These are phyloP conservation scores for Podocnemis expansa DNA, from an alignment of 2,113 vertebrate genomes.

Conservation along the genomic window DNA sequence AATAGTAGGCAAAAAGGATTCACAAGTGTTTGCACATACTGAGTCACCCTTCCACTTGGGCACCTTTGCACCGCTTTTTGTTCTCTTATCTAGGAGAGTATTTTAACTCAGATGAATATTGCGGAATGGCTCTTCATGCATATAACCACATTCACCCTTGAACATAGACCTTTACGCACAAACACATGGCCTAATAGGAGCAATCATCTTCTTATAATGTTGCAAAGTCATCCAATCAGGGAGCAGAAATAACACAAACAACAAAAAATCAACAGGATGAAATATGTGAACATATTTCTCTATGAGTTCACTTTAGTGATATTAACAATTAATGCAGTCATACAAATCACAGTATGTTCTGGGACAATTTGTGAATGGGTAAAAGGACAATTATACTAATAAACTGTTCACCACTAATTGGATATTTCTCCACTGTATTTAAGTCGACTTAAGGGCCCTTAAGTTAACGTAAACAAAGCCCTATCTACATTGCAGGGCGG, in stretches of 20 bases:
- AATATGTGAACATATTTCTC: not conserved
- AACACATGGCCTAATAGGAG: not conserved
- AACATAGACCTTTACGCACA: not conserved
- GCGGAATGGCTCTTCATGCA: not conserved
- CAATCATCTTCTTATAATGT: not conserved
- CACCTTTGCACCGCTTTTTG: conserved; percentile 45
- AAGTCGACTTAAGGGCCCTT: no score
- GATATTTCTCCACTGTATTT: no score
- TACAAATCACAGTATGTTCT: not conserved
- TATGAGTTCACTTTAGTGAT: not conserved
- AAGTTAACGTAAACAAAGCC: no score
- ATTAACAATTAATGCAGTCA: not conserved
- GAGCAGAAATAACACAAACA: not conserved
- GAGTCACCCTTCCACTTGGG: conserved; percentile 42
- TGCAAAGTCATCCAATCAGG: rapidly evolving
- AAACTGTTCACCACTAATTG: not conserved
- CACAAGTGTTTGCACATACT: conserved; percentile 49
- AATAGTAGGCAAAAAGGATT: conserved; percentile 57
- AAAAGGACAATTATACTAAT: not conserved
- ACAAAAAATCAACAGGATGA: not conserved
- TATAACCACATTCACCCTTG: conserved; percentile 4
- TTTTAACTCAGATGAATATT: conserved; percentile 29
- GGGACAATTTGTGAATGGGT: not conserved
- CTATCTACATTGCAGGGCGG: no score
- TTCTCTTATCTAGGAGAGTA: conserved; percentile 40